phyloP scores from a whole-genome alignment of 2,888 invertebrate genomes.

The Flexamia atlantica region DNA sequence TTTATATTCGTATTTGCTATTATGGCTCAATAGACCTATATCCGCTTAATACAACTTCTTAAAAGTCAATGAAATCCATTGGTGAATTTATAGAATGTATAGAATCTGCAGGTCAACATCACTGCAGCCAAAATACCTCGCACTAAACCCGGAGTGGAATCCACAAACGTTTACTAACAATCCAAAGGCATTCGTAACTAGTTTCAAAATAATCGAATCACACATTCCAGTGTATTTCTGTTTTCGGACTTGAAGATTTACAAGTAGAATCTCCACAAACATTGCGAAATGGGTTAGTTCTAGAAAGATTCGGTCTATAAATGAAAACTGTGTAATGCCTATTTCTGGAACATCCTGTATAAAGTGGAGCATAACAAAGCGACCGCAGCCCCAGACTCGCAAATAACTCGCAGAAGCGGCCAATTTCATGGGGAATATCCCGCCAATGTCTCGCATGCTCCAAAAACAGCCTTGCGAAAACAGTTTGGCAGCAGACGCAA shows the following conservation, averaged over 20 bases:
- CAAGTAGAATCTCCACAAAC: background rate
- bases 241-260: background rate
- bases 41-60: no score
- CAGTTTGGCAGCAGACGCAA: background rate
- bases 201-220: background rate
- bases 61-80: background rate
- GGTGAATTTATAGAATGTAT: no score
- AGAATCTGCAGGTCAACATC: no score
- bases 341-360: slow-evolving; percentile 10
- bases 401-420: slow-evolving; percentile 21
- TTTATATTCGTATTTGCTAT: no score
- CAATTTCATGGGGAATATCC: slow-evolving; percentile 38
- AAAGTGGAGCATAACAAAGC: no score
- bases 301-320: slow-evolving; percentile 2
- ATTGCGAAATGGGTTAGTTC: slow-evolving; percentile 1
- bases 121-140: no score
- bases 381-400: background rate
- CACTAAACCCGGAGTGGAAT: background rate
- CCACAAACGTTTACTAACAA: slow-evolving; percentile 2
- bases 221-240: slow-evolving; percentile 17
- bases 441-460: background rate
- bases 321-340: slow-evolving; percentile 1
- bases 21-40: no score
- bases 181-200: background rate
- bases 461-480: slow-evolving; percentile 34